Conservation (phyloP, 1,140 invertebrate genomes). For the Philotrypesis tridentata region DNA sequence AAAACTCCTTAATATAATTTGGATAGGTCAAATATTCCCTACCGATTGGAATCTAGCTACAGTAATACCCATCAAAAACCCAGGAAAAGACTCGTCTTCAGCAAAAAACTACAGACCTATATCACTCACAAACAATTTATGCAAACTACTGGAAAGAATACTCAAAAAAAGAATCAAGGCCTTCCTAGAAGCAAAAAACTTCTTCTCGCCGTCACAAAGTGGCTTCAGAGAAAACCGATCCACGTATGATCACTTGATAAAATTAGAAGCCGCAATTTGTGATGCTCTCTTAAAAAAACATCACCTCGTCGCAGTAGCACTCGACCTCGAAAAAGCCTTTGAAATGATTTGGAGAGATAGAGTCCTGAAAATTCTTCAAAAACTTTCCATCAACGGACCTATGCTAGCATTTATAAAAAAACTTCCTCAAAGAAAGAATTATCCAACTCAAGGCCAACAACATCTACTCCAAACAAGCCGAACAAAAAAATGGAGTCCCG, state of each 20-base stretch:
- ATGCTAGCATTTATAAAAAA: conserved; percentile 23
- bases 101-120: conserved; percentile 59
- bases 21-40: conserved; percentile 55
- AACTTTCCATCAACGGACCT: conserved; percentile 32
- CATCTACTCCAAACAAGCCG: conserved; percentile 31
- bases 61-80: conserved; percentile 64
- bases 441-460: too few relatives aligned
- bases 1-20: conserved; percentile 57
- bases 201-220: conserved; percentile 51
- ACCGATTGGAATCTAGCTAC: conserved; percentile 61
- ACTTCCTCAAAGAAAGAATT: too few relatives aligned
- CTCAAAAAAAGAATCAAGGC: conserved; percentile 51
- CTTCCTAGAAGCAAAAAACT: conserved; percentile 48
- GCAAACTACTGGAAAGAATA: conserved; percentile 62
- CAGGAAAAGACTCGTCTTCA: conserved; percentile 29
- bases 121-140: conserved; percentile 58
- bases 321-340: conserved; percentile 61
- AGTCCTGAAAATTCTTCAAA: conserved; percentile 34
- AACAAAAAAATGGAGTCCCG: not conserved
- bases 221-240: conserved; percentile 55
- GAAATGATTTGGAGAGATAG: conserved; percentile 52
- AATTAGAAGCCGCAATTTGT: conserved; percentile 52
- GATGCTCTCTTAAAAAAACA: conserved; percentile 54
- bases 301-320: conserved; percentile 52
- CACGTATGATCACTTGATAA: conserved; percentile 53